A percentile compares a stretch with the other conserved stretches of the same genome.
These are phyloP conservation scores for Triplophysa rosa DNA, from an alignment of 2,113 vertebrate species.

Conservation along the genomic window DNA sequence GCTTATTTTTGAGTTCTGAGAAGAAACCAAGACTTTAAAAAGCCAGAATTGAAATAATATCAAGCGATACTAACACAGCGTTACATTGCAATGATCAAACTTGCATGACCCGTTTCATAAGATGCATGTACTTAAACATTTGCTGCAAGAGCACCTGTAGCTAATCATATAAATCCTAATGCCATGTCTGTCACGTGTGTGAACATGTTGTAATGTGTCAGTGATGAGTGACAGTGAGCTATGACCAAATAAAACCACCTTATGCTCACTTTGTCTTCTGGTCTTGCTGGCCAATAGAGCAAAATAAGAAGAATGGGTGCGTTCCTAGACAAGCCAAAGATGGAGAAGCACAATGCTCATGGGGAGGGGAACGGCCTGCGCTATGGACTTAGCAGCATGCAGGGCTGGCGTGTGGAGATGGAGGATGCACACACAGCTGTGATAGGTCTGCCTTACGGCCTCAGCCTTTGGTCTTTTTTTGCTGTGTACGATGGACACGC, in stretches of 20 bases:
- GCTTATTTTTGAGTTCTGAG: background rate
- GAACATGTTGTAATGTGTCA: background rate
- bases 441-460: conserved; percentile 83
- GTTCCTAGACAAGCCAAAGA: conserved; percentile 95
- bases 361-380: conserved; percentile 84
- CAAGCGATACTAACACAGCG: background rate
- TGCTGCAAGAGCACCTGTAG: conserved; percentile 8
- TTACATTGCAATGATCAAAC: background rate
- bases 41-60: background rate
- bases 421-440: conserved; percentile 90
- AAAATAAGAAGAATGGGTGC: conserved; percentile 78
- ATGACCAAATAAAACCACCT: background rate
- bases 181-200: background rate
- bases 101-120: background rate
- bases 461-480: conserved; percentile 87
- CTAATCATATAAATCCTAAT: background rate
- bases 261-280: conserved; percentile 1
- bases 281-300: conserved; percentile 27
- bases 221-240: background rate
- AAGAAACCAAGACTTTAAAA: background rate
- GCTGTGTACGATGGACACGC: conserved; percentile 90
- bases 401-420: conserved; percentile 90
- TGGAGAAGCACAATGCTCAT: conserved; percentile 89
- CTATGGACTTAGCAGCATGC: conserved; percentile 88
- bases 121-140: conserved; percentile 6